Evolutionary conservation across 30 jellyfish, hydroid and myxozoan genomes (phyloP), one percentile per base, ranked within the genome.

Genomic region (Sanderia malayensis): DNA sequence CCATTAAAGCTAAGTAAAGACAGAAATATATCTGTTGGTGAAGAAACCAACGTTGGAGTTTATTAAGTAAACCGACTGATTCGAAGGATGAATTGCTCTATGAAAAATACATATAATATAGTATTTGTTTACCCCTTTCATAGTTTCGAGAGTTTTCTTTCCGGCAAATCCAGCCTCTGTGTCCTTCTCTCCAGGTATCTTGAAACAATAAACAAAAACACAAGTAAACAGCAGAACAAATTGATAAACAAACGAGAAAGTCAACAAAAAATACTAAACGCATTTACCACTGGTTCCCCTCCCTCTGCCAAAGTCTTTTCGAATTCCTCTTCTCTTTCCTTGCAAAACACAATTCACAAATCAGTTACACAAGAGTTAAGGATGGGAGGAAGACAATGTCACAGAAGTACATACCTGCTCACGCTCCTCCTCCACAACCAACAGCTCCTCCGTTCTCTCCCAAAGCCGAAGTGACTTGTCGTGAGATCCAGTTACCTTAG

Each of bases 141-240:
- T 80, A 17, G 96, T 90, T 71, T 90, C 98, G 1, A 90, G 84
- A 2, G 98, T 90, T 75, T 90, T 90, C 68, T 83, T 90, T 19
- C 98, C 98, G 46, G 98, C 96, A 67, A 84, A 81, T 18, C 77
- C 95, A 21, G 93, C 94, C 73, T 90, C 98, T 24, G 78, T 74
- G 46, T 83, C 96, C 31, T 58, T 73, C 46, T 90, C 98, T n/a
- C 98, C 98, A 45, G 98, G 95, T 21, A 90, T 90, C 98, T 90
- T 33, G 47, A 67, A 29, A n/a, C 34, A 68, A 27, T 6, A 21
- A 28, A 67, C 8, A 19, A 57, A 57, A 57, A 19, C 9, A 57
- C 10, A 19, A 57, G 68, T 57, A 57, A 57, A 57, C 6, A 6
- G 11, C 8, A 9, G 15, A 41, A 41, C 8, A 24, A 6, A 57